Evolutionary conservation across 2,888 invertebrate species (phyloP).

Genomic region (Stenodema calcarata): DNA sequence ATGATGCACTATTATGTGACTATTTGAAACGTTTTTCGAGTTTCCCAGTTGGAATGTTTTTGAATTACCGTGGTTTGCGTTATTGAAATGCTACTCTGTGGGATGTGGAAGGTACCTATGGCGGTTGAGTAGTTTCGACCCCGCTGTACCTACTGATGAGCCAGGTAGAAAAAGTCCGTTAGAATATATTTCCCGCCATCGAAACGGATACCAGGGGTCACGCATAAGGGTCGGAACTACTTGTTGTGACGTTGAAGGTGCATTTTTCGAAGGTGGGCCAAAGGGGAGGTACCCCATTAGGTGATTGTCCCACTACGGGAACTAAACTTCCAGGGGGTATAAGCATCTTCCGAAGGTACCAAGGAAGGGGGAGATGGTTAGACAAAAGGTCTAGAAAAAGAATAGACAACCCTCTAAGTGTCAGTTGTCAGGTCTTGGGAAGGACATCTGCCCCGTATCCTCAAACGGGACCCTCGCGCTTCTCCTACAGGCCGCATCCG

Average conservation of each 20-base stretch:
- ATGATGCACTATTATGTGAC: too few species aligned
- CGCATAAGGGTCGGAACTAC: conserved; percentile 17
- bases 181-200: conserved; percentile 12
- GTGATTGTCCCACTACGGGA: not conserved
- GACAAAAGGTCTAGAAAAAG: not conserved
- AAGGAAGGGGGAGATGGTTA: not conserved
- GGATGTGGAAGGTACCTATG: too few species aligned
- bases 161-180: conserved; percentile 34
- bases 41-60: too few species aligned
- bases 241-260: conserved; percentile 32
- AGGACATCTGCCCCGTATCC: conserved; percentile 49
- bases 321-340: not conserved
- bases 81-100: too few species aligned
- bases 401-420: conserved; percentile 42
- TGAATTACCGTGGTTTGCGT: too few species aligned
- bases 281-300: conserved; percentile 16
- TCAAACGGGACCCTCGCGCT: conserved; percentile 29
- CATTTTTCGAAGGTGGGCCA: conserved; percentile 20
- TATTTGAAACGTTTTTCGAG: too few species aligned
- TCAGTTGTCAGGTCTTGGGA: conserved; percentile 48
- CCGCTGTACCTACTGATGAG: not conserved
- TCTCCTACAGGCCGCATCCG: not conserved
- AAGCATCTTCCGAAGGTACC: not conserved
- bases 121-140: too few species aligned
- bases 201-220: conserved; percentile 6